Percentiles rank a stretch among this genome's conserved stretches.
Conservation (phyloP, 1,140 invertebrate species). For the Tetramorium simillimum region DNA sequence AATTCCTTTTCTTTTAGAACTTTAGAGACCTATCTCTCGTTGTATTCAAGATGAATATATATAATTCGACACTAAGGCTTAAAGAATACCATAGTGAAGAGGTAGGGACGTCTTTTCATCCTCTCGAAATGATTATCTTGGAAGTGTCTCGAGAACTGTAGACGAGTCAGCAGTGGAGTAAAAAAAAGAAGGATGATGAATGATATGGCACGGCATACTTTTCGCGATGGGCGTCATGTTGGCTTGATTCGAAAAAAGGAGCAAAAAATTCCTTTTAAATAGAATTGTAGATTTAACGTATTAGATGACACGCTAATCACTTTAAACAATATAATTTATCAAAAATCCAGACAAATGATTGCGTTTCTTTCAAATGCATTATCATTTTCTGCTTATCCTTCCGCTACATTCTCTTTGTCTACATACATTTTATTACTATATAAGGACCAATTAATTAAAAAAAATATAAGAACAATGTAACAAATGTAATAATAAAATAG, state of each 20-base stretch:
- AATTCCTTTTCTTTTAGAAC: neutral
- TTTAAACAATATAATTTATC: conserved; percentile 2
- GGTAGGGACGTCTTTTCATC: conserved; percentile 44
- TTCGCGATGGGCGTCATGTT: neutral
- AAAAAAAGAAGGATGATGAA: conserved; percentile 29
- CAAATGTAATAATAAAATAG: neutral
- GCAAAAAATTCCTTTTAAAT: neutral
- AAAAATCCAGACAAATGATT: neutral
- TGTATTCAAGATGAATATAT: conserved; percentile 50
- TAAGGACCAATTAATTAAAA: neutral
- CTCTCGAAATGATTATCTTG: conserved; percentile 58
- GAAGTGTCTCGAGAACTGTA: conserved; percentile 20
- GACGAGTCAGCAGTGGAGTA: conserved; percentile 17
- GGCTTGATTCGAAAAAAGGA: neutral
- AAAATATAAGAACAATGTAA: neutral
- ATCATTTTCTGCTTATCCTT: neutral
- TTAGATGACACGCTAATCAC: neutral
- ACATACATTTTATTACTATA: neutral
- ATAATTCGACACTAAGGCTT: conserved; percentile 16
- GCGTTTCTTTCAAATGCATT: neutral
- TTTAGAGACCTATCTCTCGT: conserved; percentile 14
- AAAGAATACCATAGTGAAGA: neutral
- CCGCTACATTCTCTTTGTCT: neutral
- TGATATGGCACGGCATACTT: conserved; percentile 11
- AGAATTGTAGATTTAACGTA: neutral